A percentile compares a stretch with the other conserved stretches of the same genome.
Conservation (phyloP, 2,797 vertebrate species). For the Microhierax caerulescens region DNA sequence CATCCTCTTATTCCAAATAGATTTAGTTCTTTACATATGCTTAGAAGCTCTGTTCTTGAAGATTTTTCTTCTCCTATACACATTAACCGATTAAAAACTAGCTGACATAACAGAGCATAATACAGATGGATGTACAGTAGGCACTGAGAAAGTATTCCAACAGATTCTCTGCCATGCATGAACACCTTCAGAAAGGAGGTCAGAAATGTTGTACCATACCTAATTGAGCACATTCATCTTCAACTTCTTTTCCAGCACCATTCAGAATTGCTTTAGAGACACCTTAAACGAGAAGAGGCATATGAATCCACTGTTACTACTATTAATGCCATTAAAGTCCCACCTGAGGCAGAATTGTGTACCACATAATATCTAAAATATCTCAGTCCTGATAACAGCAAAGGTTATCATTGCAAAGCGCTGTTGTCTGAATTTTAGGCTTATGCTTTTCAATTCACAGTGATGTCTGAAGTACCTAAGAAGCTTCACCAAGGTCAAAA, state of each 20-base stretch:
- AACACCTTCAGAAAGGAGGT: background rate
- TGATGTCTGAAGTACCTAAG: background rate
- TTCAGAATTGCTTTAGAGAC: conserved; percentile 89
- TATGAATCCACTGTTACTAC: background rate
- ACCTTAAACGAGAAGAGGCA: conserved; percentile 72
- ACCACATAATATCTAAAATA: background rate
- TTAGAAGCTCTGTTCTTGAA: background rate
- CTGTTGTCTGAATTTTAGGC: background rate
- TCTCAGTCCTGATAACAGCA: background rate
- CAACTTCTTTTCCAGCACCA: conserved; percentile 79
- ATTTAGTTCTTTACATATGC: background rate
- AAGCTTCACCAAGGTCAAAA: background rate
- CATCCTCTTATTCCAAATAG: too few relatives aligned
- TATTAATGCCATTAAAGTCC: background rate
- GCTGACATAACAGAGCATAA: background rate
- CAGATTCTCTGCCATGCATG: background rate
- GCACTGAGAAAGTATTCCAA: background rate
- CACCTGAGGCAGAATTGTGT: background rate
- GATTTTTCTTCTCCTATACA: background rate
- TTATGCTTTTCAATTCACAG: background rate
- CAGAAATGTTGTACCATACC: conserved; percentile 69
- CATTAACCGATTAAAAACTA: background rate
- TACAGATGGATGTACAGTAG: background rate
- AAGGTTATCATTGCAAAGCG: background rate
- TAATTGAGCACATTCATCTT: conserved; percentile 73